These are phyloP conservation scores for Cyphomyrus discorhynchus DNA, from an alignment of 2,113 vertebrate species.

Conservation along the genomic window DNA sequence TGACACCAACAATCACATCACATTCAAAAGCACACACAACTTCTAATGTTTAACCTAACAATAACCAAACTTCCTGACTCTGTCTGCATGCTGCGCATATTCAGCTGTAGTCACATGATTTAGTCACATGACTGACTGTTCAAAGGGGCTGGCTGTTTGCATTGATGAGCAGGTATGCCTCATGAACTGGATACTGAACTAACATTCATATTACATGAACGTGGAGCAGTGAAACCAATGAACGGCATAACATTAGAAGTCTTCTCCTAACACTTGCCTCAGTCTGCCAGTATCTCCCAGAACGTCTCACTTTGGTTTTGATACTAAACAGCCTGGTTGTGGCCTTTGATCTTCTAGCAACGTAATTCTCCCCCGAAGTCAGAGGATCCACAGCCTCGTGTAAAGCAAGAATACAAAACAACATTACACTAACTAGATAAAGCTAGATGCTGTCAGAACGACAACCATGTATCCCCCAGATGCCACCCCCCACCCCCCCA, in stretches of 20 bases:
- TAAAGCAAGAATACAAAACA: background rate
- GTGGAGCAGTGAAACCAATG: background rate
- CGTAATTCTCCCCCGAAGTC: too few species aligned
- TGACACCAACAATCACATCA: background rate
- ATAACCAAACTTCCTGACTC: background rate
- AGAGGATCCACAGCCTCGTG: background rate
- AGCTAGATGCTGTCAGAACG: background rate
- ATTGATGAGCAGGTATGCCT: background rate
- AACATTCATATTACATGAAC: background rate
- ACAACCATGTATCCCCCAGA: background rate
- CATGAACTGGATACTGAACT: background rate
- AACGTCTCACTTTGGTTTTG: slow-evolving; percentile 2
- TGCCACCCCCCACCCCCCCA: background rate
- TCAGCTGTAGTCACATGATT: background rate
- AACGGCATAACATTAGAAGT: background rate
- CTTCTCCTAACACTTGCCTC: background rate
- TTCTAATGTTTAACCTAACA: background rate
- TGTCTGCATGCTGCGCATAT: background rate
- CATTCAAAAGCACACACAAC: background rate
- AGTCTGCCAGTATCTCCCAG: background rate
- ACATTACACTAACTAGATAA: background rate
- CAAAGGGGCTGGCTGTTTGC: background rate
- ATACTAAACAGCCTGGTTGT: background rate
- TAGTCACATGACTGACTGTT: background rate
- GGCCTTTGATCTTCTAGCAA: background rate